Evolutionary conservation across 1,140 invertebrate species (phyloP).

Genomic region (Ceratitis capitata): DNA sequence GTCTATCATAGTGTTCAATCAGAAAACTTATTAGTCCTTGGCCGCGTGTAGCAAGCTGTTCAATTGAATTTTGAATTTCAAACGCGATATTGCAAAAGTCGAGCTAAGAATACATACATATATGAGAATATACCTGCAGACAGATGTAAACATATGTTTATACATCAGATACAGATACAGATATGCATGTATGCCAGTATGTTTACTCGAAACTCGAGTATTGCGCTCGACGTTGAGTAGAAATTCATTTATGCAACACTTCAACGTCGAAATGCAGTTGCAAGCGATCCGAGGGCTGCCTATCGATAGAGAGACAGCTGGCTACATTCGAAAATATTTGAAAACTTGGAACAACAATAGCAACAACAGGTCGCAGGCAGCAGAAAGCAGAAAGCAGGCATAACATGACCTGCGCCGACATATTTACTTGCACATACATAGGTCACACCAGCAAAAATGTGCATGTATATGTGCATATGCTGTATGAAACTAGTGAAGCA

Average conservation of each 20-base stretch:
- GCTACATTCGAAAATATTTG: neutral
- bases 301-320: neutral
- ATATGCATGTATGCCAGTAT: neutral
- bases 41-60: neutral
- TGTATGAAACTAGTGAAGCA: too few relatives aligned
- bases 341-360: neutral
- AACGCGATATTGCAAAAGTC: neutral
- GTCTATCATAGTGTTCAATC: neutral
- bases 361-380: neutral
- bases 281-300: neutral
- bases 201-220: neutral
- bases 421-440: constrained; percentile 9
- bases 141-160: neutral
- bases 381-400: neutral
- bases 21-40: neutral
- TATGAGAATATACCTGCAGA: too few relatives aligned
- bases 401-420: neutral
- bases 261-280: neutral
- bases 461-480: too few relatives aligned
- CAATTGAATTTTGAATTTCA: neutral
- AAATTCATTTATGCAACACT: constrained; percentile 1
- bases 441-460: neutral
- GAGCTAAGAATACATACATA: neutral
- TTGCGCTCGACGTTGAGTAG: neutral
- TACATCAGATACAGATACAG: neutral